Evolutionary conservation across 2,113 vertebrate species (phyloP).

Genomic region (Eptatretus burgeri): DNA sequence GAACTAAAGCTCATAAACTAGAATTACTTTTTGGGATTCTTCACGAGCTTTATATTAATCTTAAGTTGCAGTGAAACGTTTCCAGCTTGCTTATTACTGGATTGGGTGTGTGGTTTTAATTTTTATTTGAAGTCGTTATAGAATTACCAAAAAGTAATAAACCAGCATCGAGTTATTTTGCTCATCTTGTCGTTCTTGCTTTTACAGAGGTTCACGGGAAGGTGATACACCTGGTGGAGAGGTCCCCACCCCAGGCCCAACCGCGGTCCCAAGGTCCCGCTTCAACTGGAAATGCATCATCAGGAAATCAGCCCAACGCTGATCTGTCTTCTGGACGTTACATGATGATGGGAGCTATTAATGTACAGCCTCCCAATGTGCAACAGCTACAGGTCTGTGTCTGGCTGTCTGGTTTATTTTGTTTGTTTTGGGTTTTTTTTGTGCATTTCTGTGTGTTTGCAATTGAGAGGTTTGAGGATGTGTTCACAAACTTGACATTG

Average conservation of each 20-base stretch:
- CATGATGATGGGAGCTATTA: slow-evolving; percentile 68
- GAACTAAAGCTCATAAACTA: not conserved
- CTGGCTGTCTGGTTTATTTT: too few relatives aligned
- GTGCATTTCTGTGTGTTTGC: too few relatives aligned
- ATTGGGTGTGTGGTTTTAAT: not conserved
- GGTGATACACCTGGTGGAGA: slow-evolving; percentile 60
- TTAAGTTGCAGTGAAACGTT: not conserved
- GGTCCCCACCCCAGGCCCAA: slow-evolving; percentile 44
- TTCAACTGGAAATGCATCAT: slow-evolving; percentile 15
- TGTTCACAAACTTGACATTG: too few relatives aligned
- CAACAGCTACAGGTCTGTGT: slow-evolving; percentile 14
- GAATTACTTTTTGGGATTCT: not conserved
- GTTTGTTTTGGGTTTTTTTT: too few relatives aligned
- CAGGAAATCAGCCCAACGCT: slow-evolving; percentile 25
- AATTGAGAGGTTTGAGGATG: too few relatives aligned
- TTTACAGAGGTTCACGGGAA: slow-evolving; percentile 48
- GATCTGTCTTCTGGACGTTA: slow-evolving; percentile 69
- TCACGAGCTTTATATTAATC: not conserved
- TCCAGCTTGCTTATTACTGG: not conserved
- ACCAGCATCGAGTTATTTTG: not conserved
- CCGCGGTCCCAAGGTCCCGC: slow-evolving; percentile 27
- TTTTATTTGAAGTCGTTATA: not conserved
- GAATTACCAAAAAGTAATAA: not conserved
- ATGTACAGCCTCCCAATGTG: slow-evolving; percentile 46
- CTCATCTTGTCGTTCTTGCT: not conserved